A percentile compares a stretch with the other conserved stretches of the same genome.
Evolutionary conservation across 2,113 vertebrate species (phyloP).

Genomic region (Anser cygnoides): DNA sequence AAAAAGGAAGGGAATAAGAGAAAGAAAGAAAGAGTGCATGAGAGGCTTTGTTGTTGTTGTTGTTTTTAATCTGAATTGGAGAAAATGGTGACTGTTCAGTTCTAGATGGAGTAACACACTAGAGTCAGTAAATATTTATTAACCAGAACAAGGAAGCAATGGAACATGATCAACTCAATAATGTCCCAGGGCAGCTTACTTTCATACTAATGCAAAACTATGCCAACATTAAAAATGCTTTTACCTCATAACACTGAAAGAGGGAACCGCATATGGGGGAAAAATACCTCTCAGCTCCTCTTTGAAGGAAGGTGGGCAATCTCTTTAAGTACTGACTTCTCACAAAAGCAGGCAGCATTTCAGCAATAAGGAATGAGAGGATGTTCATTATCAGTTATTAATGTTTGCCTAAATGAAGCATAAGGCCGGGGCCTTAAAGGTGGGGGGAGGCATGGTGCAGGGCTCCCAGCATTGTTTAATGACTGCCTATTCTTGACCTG

Average conservation of each 20-base stretch:
- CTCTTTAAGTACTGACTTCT: neutral
- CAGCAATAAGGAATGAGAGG: conserved; percentile 13
- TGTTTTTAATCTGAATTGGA: neutral
- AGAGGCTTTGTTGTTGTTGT: too few relatives aligned
- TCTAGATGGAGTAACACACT: neutral
- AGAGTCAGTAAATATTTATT: neutral
- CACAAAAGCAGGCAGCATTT: neutral
- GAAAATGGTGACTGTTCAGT: neutral
- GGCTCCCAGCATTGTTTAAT: conserved; percentile 3
- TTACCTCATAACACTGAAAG: neutral
- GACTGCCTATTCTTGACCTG: neutral
- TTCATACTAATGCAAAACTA: neutral
- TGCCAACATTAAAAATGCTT: neutral
- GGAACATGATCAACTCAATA: neutral
- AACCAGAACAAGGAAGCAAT: neutral
- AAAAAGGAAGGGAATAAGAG: neutral
- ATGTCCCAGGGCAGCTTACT: neutral
- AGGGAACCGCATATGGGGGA: neutral
- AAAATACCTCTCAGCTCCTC: neutral
- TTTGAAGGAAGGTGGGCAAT: neutral
- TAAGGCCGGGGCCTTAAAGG: conserved; percentile 2
- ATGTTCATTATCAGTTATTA: conserved; percentile 8
- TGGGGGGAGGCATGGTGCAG: neutral
- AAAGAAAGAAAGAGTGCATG: neutral
- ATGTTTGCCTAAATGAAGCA: conserved; percentile 44